These are phyloP conservation scores for Merodon equestris DNA, from an alignment of 2,888 invertebrate genomes.

Conservation along the genomic window DNA sequence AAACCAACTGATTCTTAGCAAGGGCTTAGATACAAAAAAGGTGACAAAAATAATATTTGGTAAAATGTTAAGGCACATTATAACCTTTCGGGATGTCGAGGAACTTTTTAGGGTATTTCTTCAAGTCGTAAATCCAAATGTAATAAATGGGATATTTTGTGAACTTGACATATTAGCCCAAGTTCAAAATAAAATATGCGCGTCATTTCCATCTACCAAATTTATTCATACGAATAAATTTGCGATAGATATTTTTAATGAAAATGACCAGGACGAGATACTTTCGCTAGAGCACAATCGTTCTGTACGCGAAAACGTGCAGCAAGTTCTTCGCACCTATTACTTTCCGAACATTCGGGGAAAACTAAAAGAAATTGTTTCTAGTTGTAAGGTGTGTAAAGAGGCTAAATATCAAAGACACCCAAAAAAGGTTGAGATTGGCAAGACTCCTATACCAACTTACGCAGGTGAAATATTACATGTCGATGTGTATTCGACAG, in stretches of 20 bases:
- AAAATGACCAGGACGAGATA: constrained; percentile 26
- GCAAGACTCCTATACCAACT: constrained; percentile 27
- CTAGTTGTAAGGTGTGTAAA: constrained; percentile 29
- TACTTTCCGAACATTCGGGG: constrained; percentile 24
- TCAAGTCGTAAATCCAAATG: constrained; percentile 10
- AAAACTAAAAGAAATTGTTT: constrained; percentile 4
- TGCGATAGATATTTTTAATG: constrained; percentile 30
- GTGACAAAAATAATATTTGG: constrained; percentile 22
- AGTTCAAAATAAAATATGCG: constrained; percentile 16
- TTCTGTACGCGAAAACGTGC: constrained; percentile 17
- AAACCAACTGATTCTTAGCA: constrained; percentile 16
- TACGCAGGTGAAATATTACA: constrained; percentile 18
- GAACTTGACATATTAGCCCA: not conserved
- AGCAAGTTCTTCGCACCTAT: constrained; percentile 23
- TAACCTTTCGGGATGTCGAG: constrained; percentile 1
- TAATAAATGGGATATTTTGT: constrained; percentile 16
- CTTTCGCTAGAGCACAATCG: constrained; percentile 20
- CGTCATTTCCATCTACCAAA: constrained; percentile 29
- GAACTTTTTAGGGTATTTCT: constrained; percentile 7
- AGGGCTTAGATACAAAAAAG: not conserved
- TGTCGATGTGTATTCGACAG: constrained; percentile 18
- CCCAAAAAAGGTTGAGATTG: constrained; percentile 13
- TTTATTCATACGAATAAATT: constrained; percentile 7
- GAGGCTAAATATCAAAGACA: constrained; percentile 33
- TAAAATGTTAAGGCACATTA: constrained; percentile 12